Conservation (phyloP, 2,888 invertebrate species). For the Ophion ellenae region DNA sequence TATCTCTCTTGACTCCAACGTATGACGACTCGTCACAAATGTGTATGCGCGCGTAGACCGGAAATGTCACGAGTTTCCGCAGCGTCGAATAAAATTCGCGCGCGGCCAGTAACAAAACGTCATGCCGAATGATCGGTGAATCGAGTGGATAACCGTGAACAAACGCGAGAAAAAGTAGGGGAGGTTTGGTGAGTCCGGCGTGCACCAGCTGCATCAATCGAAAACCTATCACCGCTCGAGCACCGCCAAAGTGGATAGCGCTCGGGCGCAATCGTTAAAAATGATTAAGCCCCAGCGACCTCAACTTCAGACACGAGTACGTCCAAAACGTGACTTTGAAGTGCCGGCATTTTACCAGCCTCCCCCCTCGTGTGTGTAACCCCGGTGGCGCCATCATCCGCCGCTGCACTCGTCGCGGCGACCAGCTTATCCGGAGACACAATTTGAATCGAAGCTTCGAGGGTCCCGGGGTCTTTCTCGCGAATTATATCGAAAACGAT, state of each 20-base stretch:
- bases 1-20: neutral
- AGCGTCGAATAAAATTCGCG: slow-evolving; percentile 10
- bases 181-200: neutral
- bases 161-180: slow-evolving; percentile 20
- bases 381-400: neutral
- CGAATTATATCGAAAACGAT: too few relatives aligned
- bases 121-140: slow-evolving; percentile 43
- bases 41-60: neutral
- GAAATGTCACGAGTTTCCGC: neutral
- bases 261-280: slow-evolving; percentile 50
- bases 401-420: neutral
- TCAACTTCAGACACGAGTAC: slow-evolving; percentile 54
- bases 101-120: slow-evolving; percentile 25
- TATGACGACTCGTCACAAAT: neutral
- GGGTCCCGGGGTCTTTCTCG: too few relatives aligned
- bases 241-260: slow-evolving; percentile 53
- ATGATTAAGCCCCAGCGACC: slow-evolving; percentile 57
- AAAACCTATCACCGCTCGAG: slow-evolving; percentile 61
- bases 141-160: slow-evolving; percentile 27
- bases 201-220: slow-evolving; percentile 35
- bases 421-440: neutral
- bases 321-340: slow-evolving; percentile 20
- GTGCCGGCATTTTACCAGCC: slow-evolving; percentile 29
- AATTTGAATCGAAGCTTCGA: neutral
- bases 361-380: neutral